phyloP scores from a whole-genome alignment of 2,113 vertebrate genomes.

The Coturnix japonica region DNA sequence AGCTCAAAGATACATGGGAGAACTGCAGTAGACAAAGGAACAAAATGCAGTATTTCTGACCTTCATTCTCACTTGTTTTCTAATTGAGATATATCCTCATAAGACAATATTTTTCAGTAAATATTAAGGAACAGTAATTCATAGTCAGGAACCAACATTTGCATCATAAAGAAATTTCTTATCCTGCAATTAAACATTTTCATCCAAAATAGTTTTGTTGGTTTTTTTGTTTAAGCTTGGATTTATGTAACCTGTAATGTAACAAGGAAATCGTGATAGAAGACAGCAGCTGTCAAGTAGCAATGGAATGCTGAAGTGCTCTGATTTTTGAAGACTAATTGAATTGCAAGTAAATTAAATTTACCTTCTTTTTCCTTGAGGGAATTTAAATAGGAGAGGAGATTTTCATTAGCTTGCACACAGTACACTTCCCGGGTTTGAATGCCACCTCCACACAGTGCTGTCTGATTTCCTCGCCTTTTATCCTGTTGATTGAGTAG shows the following conservation, averaged over 20 bases:
- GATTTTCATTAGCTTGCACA: slow-evolving; percentile 87
- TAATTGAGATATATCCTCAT: not conserved
- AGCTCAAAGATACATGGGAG: not conserved
- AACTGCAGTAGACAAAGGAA: not conserved
- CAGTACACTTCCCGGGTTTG: slow-evolving; percentile 93
- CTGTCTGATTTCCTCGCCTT: slow-evolving; percentile 89
- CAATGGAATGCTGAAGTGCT: not conserved
- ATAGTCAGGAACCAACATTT: not conserved
- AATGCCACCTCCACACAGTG: slow-evolving; percentile 92
- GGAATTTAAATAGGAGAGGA: slow-evolving; percentile 81
- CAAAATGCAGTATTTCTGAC: not conserved
- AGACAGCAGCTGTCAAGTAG: not conserved
- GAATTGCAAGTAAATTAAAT: not conserved
- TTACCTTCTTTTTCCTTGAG: slow-evolving; percentile 90
- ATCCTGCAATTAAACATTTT: not conserved
- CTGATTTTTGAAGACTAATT: not conserved
- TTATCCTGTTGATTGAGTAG: slow-evolving; percentile 95
- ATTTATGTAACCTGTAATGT: not conserved
- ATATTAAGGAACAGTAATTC: not conserved
- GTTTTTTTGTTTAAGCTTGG: not conserved
- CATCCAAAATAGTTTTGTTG: not conserved
- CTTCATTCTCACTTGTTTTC: not conserved
- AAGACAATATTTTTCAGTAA: not conserved
- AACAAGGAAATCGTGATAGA: not conserved
- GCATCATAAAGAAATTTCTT: not conserved